Conservation (phyloP, 2,797 vertebrate genomes). For the Melanogrammus aeglefinus region DNA sequence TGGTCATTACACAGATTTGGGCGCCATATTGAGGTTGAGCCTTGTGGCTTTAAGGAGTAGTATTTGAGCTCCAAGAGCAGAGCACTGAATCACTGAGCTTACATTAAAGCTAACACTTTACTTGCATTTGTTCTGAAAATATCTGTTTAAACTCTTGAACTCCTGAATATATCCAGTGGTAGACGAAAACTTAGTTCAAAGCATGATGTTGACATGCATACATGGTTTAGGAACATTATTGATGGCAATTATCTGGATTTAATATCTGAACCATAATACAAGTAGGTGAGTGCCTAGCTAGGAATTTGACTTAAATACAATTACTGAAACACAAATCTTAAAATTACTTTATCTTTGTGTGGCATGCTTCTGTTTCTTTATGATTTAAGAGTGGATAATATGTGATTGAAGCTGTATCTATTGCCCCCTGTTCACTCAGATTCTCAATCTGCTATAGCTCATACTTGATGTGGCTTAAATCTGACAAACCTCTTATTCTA, state of each 20-base stretch:
- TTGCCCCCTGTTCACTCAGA: not conserved
- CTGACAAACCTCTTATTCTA: slow-evolving; percentile 1
- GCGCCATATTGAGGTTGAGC: not conserved
- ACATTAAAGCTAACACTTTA: not conserved
- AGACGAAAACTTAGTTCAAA: not conserved
- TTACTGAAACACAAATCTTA: not conserved
- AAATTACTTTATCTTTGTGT: not conserved
- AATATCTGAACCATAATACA: not conserved
- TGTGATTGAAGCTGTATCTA: not conserved
- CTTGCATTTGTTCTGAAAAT: not conserved
- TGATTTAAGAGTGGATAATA: too few relatives aligned
- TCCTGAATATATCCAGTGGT: not conserved
- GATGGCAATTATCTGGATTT: not conserved
- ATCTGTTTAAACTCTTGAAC: not conserved
- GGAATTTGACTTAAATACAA: not conserved
- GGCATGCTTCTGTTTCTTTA: not conserved
- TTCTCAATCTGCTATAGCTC: not conserved
- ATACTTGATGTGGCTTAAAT: slow-evolving; percentile 12
- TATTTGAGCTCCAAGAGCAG: not conserved
- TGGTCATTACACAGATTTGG: not conserved
- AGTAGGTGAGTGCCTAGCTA: not conserved
- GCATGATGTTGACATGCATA: not conserved
- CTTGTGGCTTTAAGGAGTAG: not conserved
- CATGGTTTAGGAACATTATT: not conserved
- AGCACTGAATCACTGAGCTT: not conserved